Evolutionary conservation across 2,888 invertebrate genomes (phyloP).

Genomic region (Zygogramma bicolorata): DNA sequence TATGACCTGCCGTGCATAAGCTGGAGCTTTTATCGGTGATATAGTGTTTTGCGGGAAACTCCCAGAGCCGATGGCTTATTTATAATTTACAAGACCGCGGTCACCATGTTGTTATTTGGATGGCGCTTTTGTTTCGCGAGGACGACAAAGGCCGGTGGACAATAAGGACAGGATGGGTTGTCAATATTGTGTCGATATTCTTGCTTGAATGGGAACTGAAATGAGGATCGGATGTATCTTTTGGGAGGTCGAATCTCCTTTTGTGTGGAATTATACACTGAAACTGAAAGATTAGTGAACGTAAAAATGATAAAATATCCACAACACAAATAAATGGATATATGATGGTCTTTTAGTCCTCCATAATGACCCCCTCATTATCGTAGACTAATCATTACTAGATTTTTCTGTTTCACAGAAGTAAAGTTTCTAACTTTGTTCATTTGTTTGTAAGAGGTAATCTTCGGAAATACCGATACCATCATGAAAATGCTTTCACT

Average conservation of each 20-base stretch:
- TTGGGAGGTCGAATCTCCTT: neutral
- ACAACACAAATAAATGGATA: no score
- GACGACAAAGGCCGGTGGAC: conserved; percentile 22
- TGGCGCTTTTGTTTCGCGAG: conserved; percentile 20
- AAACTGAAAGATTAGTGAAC: neutral
- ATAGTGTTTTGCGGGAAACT: conserved; percentile 48
- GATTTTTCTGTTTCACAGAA: no score
- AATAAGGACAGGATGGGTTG: conserved; percentile 11
- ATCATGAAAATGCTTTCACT: no score
- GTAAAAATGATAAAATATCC: no score
- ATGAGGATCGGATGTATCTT: neutral
- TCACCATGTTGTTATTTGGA: conserved; percentile 17
- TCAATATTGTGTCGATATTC: neutral
- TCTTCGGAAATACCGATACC: no score
- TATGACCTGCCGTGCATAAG: conserved; percentile 18
- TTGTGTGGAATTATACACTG: neutral
- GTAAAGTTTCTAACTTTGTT: no score
- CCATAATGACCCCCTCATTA: no score
- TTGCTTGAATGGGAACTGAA: neutral
- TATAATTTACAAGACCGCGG: conserved; percentile 48
- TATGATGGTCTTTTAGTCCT: no score
- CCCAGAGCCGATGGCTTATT: conserved; percentile 48
- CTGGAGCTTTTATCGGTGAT: conserved; percentile 46
- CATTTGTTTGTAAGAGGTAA: no score
- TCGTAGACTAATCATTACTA: no score